Evolutionary conservation across 2,888 invertebrate species (phyloP), one percentile per base, ranked within the genome.

Genomic region (Chydorus sphaericus): DNA sequence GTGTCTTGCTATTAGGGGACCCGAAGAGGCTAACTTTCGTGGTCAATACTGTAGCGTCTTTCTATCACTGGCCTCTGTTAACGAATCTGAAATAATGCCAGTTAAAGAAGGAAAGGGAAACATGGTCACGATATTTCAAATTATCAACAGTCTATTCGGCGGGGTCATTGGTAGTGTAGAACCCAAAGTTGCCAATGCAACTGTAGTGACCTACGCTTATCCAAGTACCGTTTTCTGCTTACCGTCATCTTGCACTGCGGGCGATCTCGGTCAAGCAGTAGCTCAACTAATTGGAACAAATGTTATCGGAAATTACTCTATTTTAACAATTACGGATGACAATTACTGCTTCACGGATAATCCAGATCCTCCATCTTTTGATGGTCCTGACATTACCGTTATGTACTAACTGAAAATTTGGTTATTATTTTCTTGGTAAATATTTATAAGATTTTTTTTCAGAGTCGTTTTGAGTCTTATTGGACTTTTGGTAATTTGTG

Each of bases 381-480:
- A 55, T 30, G 48, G 48, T 31, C 31, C 8, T n/a, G 11, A 6
- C 18, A 55, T 55, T 10, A 48, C 55, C 3, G 48, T 55, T 16
- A 48, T 55, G 55, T 55, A 55, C 28, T 26, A 26, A 23, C n/a
- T n/a, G 20, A 5, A 6, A 48, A 4, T n/a, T 11, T 38, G 8
- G 28, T 10, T 50, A 14, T 2, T 14, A 28, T 14, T 50, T 50
- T 10, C 26, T n/a, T 14, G 10, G 10, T 10, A 50, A 10, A 30
- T 30, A 39, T 10, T 18, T 6, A 10, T 23, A 7, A 23, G 23
- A 38, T n/a, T 38, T 51, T 55, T 60, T 63, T 64, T 28, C 60
- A 66, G 63, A n/a, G 14, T 48, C 14, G 55, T 63, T 28, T 58
- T 66, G 18, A 56, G 61, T 14, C 11, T 60, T n/a, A 56, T 64